Evolutionary conservation across 2,797 vertebrate genomes (phyloP), one percentile per base, ranked within the genome.

Genomic region (Eleutherodactylus coqui): DNA sequence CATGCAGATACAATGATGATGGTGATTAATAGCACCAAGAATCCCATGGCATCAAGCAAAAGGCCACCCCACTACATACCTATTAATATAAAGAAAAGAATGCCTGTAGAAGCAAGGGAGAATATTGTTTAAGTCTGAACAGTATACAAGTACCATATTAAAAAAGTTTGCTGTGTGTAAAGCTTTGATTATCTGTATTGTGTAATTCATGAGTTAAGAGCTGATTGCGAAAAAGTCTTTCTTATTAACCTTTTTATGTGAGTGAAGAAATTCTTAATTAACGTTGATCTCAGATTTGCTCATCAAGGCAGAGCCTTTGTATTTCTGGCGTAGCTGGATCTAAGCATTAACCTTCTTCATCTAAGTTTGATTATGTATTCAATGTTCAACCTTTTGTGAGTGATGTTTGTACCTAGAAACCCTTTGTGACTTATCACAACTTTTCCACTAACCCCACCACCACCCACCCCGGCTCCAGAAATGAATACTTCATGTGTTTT

Each of bases 211-310:
- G 36, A 10, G 9, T n/a, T 41, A 41, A 27, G 14, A 73, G 70
- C 38, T 45, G 41, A n/a, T 27, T 45, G 11, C 27, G 13, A 2
- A 45, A 41, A 70, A 70, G 21, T 36, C 24, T 3, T 73, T 73
- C 70, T 45, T 45, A 73, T 73, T 45, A 27, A 73, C 41, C 69
- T 73, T 43, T 73, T 43, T 45, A 73, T 73, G 19, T n/a, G 34
- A 72, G 17, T 72, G 32, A 89, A 91, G 81, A 89, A 91, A 93
- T 89, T 88, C 90, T 11, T 88, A 73, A 90, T 88, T 85, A 92
- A 92, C 91, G 86, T 88, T 84, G 78, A 83, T 87, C 85, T 82
- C 89, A 86, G 41, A 87, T 88, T 79, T 87, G 90, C 32, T n/a
- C 64, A 55, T 86, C 34, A 90, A 90, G 38, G 45, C 41, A 73